phyloP scores from a whole-genome alignment of 2,797 vertebrate species.

The Chromobotia macracanthus region DNA sequence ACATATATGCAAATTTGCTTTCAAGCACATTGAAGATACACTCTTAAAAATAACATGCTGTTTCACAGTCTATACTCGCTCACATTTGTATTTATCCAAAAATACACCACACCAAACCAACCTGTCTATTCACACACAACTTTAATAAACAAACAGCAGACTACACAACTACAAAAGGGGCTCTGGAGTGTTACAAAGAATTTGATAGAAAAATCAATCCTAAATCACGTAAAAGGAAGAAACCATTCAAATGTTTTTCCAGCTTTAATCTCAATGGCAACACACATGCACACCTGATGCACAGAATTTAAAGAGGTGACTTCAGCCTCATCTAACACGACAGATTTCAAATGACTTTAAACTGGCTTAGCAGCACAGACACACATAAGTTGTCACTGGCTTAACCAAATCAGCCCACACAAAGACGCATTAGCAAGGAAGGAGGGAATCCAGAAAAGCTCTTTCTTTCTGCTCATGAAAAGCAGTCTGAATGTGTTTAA shows the following conservation, averaged over 20 bases:
- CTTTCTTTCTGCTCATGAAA: conserved; percentile 48
- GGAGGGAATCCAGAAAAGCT: conserved; percentile 56
- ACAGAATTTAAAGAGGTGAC: conserved; percentile 68
- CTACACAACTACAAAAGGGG: background rate
- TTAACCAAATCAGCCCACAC: conserved; percentile 74
- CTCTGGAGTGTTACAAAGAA: background rate
- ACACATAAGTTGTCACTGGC: conserved; percentile 76
- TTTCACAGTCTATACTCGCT: background rate
- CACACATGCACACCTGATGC: conserved; percentile 53
- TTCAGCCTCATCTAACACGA: conserved; percentile 78
- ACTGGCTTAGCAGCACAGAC: conserved; percentile 79
- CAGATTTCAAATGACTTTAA: conserved; percentile 75
- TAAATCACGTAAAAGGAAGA: background rate
- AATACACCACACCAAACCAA: background rate
- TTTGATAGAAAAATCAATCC: background rate
- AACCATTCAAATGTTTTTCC: conserved; percentile 44
- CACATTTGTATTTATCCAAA: background rate
- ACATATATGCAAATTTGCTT: no score
- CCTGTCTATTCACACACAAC: background rate
- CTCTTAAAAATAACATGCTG: background rate
- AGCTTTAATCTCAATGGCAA: conserved; percentile 61
- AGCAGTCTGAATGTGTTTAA: conserved; percentile 25
- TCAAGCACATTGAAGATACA: no score
- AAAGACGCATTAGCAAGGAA: conserved; percentile 72
- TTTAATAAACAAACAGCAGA: background rate